These are phyloP conservation scores for Delichon dasypus DNA, from an alignment of 2,797 vertebrate genomes.

Conservation along the genomic window DNA sequence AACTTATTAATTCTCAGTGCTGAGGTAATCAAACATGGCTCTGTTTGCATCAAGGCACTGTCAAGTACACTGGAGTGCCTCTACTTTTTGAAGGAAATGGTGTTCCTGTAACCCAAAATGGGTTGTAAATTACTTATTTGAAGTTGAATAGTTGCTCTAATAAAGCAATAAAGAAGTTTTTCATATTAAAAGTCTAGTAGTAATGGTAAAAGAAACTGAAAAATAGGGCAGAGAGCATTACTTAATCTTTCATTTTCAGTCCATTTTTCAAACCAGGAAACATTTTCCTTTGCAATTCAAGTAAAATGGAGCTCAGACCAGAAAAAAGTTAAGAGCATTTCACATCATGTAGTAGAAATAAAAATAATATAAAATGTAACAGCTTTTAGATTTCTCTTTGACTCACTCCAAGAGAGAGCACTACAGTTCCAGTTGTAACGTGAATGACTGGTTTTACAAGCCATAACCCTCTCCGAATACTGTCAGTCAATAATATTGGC, in stretches of 20 bases:
- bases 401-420: conserved; percentile 12
- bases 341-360: conserved; percentile 10
- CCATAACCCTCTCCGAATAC: conserved; percentile 26
- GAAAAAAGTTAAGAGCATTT: not conserved
- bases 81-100: not conserved
- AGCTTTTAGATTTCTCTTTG: conserved; percentile 6
- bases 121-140: not conserved
- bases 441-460: conserved; percentile 37
- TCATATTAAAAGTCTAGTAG: not conserved
- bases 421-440: conserved; percentile 31
- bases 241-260: not conserved
- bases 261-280: not conserved
- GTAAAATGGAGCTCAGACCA: not conserved
- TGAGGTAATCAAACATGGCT: not conserved
- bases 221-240: not conserved
- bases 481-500: conserved; percentile 47
- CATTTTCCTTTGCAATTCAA: conserved; percentile 12
- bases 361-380: conserved; percentile 23
- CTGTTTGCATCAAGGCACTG: not conserved
- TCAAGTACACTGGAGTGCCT: not conserved
- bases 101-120: not conserved
- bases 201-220: not conserved
- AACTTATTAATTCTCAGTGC: not conserved
- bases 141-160: not conserved
- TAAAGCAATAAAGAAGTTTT: not conserved